Evolutionary conservation across 2,113 vertebrate genomes (phyloP), one percentile per base, ranked within the genome.

Genomic region (Myiopsitta monachus): DNA sequence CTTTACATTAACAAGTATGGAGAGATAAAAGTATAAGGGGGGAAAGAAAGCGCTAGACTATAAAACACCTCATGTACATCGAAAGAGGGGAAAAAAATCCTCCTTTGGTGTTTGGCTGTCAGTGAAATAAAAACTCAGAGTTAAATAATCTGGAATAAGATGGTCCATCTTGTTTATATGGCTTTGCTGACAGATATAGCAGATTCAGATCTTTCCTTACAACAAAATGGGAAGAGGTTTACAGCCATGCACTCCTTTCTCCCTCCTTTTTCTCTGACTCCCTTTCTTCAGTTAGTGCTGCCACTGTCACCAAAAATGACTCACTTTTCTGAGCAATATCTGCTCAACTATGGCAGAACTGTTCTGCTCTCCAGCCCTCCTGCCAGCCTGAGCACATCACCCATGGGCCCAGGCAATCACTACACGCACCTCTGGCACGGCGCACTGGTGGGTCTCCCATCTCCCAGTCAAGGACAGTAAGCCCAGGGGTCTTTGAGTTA

Each of bases 121-220:
- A 78, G 43, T n/a, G 28, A 94, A 87, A 74, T 92, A 95, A 94
- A 92, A 94, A 44, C 55, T 68, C 78, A 49, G 81, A 68, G 26
- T 73, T 90, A 70, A 84, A 88, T 87, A 76, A 91, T 79, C 88
- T 81, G 68, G 80, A 94, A 85, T 76, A 91, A 96, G 92, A 91
- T 44, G 39, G 52, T 92, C 84, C 39, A 46, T 94, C 66, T 89
- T 51, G 75, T 67, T 61, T 94, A 95, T 90, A 96, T 75, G 63
- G 47, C 82, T 94, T 78, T 87, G 33, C 74, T 96, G 94, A 92
- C 83, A 96, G 39, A 38, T 90, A 51, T 44, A 89, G 67, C 57
- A 94, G 73, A 92, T 83, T 73, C 83, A 81, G 72, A 43, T 83
- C 81, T 92, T 95, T 72, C 63, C 70, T 85, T 92, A 82, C 81